Evolutionary conservation across 53 echinoderm and acorn worm species (phyloP).

Genomic region (Paelopatides confundens): DNA sequence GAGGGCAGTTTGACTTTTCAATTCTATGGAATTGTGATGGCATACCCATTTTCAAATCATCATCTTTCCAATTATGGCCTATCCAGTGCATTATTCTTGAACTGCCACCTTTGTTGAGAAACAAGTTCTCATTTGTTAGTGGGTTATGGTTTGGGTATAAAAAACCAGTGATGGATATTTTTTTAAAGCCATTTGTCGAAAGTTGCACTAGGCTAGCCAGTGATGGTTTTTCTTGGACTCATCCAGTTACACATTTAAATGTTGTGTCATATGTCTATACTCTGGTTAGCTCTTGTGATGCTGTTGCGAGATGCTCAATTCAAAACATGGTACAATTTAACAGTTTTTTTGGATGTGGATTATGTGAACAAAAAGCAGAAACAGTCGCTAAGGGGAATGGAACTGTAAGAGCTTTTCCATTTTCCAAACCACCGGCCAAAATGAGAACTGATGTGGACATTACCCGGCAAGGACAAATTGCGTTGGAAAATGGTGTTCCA

Average conservation of each 20-base stretch:
- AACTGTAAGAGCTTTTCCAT: background rate
- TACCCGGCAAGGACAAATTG: background rate
- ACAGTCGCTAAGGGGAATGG: background rate
- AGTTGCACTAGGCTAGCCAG: constrained; percentile 15
- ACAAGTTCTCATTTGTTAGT: constrained; percentile 46
- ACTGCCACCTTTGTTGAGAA: constrained; percentile 51
- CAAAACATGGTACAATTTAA: background rate
- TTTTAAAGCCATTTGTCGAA: constrained; percentile 53
- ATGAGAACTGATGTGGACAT: background rate
- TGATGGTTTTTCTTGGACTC: constrained; percentile 8
- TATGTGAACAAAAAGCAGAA: background rate
- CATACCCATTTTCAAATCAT: constrained; percentile 68
- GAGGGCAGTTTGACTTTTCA: constrained; percentile 30
- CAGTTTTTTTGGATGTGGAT: background rate
- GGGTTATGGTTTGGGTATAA: constrained; percentile 64
- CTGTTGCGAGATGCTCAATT: constrained; percentile 38
- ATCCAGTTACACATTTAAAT: background rate
- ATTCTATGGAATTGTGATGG: constrained; percentile 64
- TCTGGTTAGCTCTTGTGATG: constrained; percentile 45
- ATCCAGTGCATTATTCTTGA: constrained; percentile 51
- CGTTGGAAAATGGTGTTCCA: background rate
- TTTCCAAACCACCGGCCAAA: background rate
- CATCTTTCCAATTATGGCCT: constrained; percentile 64
- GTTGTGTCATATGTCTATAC: constrained; percentile 17
- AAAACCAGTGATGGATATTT: constrained; percentile 52